Percentiles rank a stretch among this genome's conserved stretches.
Evolutionary conservation across 2,888 invertebrate genomes (phyloP).

Genomic region (Pharmacophagus antenor): DNA sequence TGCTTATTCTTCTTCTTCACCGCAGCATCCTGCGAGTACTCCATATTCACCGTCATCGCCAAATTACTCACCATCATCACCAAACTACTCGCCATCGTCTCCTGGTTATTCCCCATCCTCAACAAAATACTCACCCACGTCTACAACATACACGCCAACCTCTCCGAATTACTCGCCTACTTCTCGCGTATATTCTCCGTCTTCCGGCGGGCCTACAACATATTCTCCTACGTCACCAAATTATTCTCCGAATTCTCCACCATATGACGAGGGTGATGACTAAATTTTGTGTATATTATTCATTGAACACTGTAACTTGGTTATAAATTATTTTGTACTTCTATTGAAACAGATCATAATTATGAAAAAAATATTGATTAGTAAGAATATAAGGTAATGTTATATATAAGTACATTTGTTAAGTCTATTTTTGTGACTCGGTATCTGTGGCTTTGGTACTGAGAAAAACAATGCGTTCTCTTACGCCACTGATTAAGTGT

Average conservation of each 20-base stretch:
- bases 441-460: not conserved
- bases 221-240: slow-evolving; percentile 71
- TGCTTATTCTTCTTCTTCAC: slow-evolving; percentile 85
- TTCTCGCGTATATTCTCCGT: slow-evolving; percentile 91
- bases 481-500: not conserved
- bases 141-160: slow-evolving; percentile 88
- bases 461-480: not conserved
- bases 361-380: not conserved
- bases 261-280: slow-evolving; percentile 81
- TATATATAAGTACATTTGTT: not conserved
- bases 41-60: slow-evolving; percentile 88
- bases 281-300: slow-evolving; percentile 37
- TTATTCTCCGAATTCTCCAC: slow-evolving; percentile 82
- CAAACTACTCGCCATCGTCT: slow-evolving; percentile 89
- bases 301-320: not conserved
- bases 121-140: slow-evolving; percentile 89
- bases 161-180: slow-evolving; percentile 89
- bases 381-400: not conserved
- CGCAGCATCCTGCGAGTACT: slow-evolving; percentile 87
- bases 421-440: not conserved
- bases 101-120: slow-evolving; percentile 91
- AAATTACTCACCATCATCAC: slow-evolving; percentile 88
- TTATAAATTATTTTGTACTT: not conserved
- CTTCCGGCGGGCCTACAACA: slow-evolving; percentile 81
- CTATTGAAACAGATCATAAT: not conserved